These are phyloP conservation scores for Netelia inedita DNA, from an alignment of 2,888 invertebrate species.

Conservation along the genomic window DNA sequence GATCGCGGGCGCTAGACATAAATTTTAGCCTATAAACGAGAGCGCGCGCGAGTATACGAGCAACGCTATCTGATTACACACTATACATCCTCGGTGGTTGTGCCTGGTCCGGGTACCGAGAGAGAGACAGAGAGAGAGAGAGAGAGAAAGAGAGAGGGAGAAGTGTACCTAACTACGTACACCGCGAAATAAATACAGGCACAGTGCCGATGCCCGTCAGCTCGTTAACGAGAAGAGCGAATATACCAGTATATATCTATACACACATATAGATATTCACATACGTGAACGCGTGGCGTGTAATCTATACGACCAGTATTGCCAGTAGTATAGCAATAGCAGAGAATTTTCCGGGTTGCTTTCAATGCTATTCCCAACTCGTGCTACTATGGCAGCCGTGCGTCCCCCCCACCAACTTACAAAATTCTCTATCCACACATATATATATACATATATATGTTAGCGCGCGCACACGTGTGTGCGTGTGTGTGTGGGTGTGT, in stretches of 20 bases:
- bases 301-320: conserved; percentile 60
- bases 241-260: conserved; percentile 35
- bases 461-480: no score
- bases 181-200: conserved; percentile 66
- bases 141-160: conserved; percentile 24
- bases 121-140: conserved; percentile 15
- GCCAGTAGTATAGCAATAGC: conserved; percentile 45
- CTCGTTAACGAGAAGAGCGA: conserved; percentile 58
- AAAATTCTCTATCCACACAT: conserved; percentile 13
- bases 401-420: not conserved
- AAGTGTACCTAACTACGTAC: conserved; percentile 64
- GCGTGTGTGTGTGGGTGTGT: not conserved
- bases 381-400: not conserved
- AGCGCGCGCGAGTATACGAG: conserved; percentile 55
- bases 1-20: conserved; percentile 53
- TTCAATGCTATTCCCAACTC: conserved; percentile 45
- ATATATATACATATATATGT: conserved; percentile 5
- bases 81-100: conserved; percentile 39
- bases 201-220: conserved; percentile 61
- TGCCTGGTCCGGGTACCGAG: conserved; percentile 54
- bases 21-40: conserved; percentile 68
- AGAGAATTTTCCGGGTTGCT: conserved; percentile 62
- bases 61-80: conserved; percentile 71
- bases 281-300: conserved; percentile 44
- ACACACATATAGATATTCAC: conserved; percentile 3